Evolutionary conservation across 1,140 invertebrate genomes (phyloP).

Genomic region (Caenorhabditis latens): DNA sequence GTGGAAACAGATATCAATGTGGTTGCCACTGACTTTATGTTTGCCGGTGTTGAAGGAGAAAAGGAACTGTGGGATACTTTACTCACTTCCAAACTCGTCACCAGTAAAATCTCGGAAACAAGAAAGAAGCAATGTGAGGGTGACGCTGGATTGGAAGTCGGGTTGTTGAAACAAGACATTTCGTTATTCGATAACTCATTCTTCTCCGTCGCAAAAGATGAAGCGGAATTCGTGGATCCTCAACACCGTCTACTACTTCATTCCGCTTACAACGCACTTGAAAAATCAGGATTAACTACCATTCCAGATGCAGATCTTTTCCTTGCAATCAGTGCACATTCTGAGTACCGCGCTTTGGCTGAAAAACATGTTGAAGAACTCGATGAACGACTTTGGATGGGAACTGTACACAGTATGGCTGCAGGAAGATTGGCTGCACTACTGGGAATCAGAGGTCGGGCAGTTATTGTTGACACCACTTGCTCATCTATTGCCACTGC

Average conservation of each 20-base stretch:
- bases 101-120: constrained; percentile 17
- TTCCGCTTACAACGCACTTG: constrained; percentile 77
- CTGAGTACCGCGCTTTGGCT: constrained; percentile 49
- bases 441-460: constrained; percentile 53
- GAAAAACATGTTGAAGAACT: constrained; percentile 52
- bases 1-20: constrained; percentile 17
- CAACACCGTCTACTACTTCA: constrained; percentile 80
- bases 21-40: constrained; percentile 39
- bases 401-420: constrained; percentile 54
- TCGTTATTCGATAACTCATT: constrained; percentile 80
- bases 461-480: constrained; percentile 57
- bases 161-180: constrained; percentile 56
- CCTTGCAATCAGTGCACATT: constrained; percentile 45
- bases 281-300: constrained; percentile 63
- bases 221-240: constrained; percentile 80
- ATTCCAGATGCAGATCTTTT: constrained; percentile 55
- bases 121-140: constrained; percentile 55
- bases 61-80: constrained; percentile 56
- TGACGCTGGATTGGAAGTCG: constrained; percentile 5
- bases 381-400: constrained; percentile 56
- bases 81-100: constrained; percentile 9
- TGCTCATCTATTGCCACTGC: constrained; percentile 58
- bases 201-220: constrained; percentile 80
- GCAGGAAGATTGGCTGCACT: constrained; percentile 52
- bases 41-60: constrained; percentile 49